phyloP scores from a whole-genome alignment of 92 coral and sea anemone genomes.

The Epizoanthus ramosus region DNA sequence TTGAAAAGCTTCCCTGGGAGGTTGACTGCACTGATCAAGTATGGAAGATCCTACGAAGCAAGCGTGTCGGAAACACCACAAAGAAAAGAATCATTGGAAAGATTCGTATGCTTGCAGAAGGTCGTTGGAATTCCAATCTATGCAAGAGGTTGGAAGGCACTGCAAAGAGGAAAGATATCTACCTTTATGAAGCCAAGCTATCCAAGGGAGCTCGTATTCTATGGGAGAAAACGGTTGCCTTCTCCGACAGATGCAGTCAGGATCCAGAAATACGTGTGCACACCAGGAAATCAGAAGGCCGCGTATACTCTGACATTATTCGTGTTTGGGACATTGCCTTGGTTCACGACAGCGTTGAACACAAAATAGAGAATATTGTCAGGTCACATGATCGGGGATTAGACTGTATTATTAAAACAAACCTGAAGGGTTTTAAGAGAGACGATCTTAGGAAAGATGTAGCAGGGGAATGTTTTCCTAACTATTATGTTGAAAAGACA shows the following conservation, averaged over 20 bases:
- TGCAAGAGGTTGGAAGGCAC: constrained; percentile 83
- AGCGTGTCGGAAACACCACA: constrained; percentile 43
- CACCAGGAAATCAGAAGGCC: constrained; percentile 37
- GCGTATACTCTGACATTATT: constrained; percentile 92
- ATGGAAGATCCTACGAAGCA: constrained; percentile 80
- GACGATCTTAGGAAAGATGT: constrained; percentile 21
- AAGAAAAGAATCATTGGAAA: constrained; percentile 64
- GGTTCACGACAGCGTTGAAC: constrained; percentile 76
- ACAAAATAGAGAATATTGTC: constrained; percentile 74
- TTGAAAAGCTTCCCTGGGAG: constrained; percentile 93
- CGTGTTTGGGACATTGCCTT: constrained; percentile 95
- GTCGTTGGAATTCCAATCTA: constrained; percentile 77
- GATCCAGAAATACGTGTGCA: constrained; percentile 67
- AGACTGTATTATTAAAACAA: constrained; percentile 83
- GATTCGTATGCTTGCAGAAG: constrained; percentile 86
- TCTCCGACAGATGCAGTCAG: constrained; percentile 87
- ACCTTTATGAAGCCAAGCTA: constrained; percentile 75
- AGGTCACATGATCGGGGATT: constrained; percentile 91
- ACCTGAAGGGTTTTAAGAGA: constrained; percentile 70
- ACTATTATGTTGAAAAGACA: constrained; percentile 40
- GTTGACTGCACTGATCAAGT: constrained; percentile 92
- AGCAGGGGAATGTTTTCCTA: constrained; percentile 26
- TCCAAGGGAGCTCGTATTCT: constrained; percentile 78
- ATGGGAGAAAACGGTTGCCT: constrained; percentile 94
- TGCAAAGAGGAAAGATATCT: constrained; percentile 69